Evolutionary conservation across 2,888 invertebrate genomes (phyloP).

Genomic region (Choristoneura rosaceana): DNA sequence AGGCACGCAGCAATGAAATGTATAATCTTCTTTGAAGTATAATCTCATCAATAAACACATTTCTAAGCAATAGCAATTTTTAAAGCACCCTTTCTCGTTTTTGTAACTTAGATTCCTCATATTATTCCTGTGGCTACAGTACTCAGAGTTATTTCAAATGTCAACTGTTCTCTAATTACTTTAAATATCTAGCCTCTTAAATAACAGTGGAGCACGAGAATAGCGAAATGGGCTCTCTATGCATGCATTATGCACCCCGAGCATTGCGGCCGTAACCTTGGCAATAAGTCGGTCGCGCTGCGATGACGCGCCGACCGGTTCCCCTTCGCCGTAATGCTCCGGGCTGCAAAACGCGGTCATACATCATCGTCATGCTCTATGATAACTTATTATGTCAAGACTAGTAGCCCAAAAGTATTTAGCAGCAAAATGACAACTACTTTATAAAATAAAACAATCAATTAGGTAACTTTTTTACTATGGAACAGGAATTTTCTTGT

Average conservation of each 20-base stretch:
- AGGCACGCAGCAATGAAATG: no score
- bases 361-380: not conserved
- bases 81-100: no score
- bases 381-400: not conserved
- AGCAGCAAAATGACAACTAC: no score
- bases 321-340: not conserved
- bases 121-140: no score
- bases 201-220: not conserved
- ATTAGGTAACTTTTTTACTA: no score
- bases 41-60: no score
- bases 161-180: not conserved
- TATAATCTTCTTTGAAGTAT: no score
- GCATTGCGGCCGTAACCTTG: conserved; percentile 14
- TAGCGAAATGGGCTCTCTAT: not conserved
- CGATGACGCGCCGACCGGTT: conserved; percentile 12
- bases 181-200: not conserved
- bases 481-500: no score
- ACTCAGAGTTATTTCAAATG: not conserved
- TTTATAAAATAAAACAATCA: no score
- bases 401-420: no score
- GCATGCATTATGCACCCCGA: conserved; percentile 11
- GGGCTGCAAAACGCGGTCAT: not conserved
- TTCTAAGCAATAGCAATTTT: no score
- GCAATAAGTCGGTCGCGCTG: conserved; percentile 8
- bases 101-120: no score